phyloP scores from a whole-genome alignment of 2,888 invertebrate genomes.

The Orthosia cruda region DNA sequence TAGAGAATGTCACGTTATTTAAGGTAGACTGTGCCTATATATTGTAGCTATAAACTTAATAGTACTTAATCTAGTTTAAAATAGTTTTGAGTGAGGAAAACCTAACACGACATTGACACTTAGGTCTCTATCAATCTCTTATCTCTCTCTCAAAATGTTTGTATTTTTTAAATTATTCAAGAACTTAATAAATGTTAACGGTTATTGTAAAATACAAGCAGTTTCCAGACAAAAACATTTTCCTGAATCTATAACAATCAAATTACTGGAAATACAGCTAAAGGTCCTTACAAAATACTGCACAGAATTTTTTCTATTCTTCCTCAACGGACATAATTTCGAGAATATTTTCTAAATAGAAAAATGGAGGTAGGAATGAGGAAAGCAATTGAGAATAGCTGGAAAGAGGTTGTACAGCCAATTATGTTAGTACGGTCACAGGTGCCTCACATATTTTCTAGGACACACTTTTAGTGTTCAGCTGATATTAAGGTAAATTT shows the following conservation, averaged over 20 bases:
- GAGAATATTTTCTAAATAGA: conserved; percentile 27
- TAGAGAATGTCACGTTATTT: not conserved
- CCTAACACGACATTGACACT: not conserved
- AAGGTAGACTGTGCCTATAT: not conserved
- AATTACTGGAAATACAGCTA: not conserved
- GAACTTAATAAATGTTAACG: too few species aligned
- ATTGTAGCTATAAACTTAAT: not conserved
- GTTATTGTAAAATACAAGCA: not conserved
- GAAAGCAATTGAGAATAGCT: not conserved
- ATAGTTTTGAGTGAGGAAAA: not conserved
- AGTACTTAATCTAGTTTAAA: not conserved
- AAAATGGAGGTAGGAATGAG: not conserved
- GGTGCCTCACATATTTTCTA: conserved; percentile 60
- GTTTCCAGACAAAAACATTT: not conserved
- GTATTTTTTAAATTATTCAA: too few species aligned
- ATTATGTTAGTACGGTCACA: conserved; percentile 51
- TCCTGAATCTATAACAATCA: not conserved
- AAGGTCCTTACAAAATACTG: not conserved
- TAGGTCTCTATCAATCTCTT: too few species aligned
- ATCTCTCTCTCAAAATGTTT: too few species aligned
- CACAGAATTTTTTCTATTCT: not conserved
- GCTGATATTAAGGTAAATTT: conserved; percentile 45
- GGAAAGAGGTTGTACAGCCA: conserved; percentile 29
- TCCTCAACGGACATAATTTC: conserved; percentile 1
- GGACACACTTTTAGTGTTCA: conserved; percentile 48